Evolutionary conservation across 2,113 vertebrate genomes (phyloP).

Genomic region (Mohoua ochrocephala): DNA sequence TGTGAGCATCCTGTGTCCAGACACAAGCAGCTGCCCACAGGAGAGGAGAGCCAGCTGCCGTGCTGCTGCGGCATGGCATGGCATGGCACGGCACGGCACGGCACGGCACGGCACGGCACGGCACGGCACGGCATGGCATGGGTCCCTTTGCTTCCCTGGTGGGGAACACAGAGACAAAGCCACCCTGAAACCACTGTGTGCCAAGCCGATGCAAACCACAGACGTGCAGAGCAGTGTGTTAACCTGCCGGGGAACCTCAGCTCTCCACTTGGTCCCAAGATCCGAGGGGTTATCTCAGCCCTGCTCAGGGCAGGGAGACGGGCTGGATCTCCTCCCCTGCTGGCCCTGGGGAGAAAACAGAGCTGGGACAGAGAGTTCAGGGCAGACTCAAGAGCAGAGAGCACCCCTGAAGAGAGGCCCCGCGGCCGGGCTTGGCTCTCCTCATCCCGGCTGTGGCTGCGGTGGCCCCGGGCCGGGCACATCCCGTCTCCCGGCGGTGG

Average conservation of each 20-base stretch:
- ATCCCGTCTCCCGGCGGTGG: neutral
- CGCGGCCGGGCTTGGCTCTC: accelerated
- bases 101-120: neutral
- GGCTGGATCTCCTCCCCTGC: neutral
- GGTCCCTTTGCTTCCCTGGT: accelerated
- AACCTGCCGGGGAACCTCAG: neutral
- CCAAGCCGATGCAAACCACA: neutral
- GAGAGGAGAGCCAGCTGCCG: no score
- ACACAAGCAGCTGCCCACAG: accelerated
- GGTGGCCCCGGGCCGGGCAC: accelerated
- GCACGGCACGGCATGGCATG: neutral
- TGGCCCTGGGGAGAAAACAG: neutral
- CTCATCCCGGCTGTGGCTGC: accelerated
- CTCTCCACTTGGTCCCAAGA: neutral
- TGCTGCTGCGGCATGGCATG: neutral
- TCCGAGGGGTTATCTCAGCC: neutral
- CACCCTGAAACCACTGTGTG: accelerated
- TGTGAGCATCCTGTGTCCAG: neutral
- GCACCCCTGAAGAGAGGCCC: neutral
- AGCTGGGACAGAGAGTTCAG: neutral
- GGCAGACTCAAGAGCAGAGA: neutral
- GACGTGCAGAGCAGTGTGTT: neutral
- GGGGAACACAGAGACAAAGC: neutral
- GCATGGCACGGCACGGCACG: neutral
- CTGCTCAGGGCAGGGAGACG: neutral